These are phyloP conservation scores for Oasisia sp. DNA, from an alignment of 2,888 invertebrate species.

Conservation along the genomic window DNA sequence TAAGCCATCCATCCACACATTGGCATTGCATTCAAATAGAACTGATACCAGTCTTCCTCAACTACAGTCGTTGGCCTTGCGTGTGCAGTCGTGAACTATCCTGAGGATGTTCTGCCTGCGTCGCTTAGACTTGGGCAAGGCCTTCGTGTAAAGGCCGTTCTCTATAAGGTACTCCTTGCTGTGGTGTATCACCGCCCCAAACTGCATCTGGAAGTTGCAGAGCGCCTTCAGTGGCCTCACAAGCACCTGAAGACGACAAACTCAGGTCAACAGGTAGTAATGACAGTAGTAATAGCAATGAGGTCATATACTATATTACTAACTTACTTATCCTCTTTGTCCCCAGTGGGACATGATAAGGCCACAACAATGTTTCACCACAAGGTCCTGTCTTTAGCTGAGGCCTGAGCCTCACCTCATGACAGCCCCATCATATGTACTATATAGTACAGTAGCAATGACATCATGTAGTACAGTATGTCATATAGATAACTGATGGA, in stretches of 20 bases:
- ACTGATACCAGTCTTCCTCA: background rate
- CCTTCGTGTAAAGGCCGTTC: conserved; percentile 62
- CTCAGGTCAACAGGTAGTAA: background rate
- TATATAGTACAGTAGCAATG: too few species aligned
- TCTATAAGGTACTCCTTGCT: conserved; percentile 86
- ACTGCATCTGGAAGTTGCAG: conserved; percentile 86
- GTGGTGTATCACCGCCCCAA: conserved; percentile 93
- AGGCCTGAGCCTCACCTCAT: too few species aligned
- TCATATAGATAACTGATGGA: too few species aligned
- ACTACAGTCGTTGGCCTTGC: background rate
- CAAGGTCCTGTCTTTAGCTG: too few species aligned
- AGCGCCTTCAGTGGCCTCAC: conserved; percentile 83
- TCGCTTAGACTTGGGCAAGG: conserved; percentile 24
- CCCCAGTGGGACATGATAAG: too few species aligned
- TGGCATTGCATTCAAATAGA: background rate
- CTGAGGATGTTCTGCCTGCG: conserved; percentile 14
- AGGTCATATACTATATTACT: too few species aligned
- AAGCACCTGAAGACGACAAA: conserved; percentile 67
- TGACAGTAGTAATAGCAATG: too few species aligned
- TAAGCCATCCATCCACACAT: too few species aligned
- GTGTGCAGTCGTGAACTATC: background rate
- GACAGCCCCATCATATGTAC: too few species aligned
- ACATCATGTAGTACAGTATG: too few species aligned
- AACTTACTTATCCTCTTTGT: too few species aligned
- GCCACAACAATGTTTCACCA: too few species aligned